These are phyloP conservation scores for Chymomyza costata DNA, from an alignment of 1,140 invertebrate species.

Conservation along the genomic window DNA sequence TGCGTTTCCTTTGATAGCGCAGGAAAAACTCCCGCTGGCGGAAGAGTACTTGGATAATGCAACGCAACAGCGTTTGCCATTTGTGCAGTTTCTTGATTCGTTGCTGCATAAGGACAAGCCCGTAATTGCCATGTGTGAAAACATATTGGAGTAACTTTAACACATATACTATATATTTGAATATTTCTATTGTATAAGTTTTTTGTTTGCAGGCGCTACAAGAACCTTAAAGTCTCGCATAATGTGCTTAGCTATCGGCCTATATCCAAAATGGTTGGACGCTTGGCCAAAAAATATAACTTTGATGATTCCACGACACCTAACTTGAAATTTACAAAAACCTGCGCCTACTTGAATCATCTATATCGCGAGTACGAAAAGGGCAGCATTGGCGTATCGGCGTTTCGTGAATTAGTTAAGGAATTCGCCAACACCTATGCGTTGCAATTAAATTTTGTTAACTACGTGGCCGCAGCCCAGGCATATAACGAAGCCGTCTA, in stretches of 20 bases:
- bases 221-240: constrained; percentile 59
- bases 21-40: constrained; percentile 81
- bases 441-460: constrained; percentile 78
- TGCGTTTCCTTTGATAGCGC: constrained; percentile 82
- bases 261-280: constrained; percentile 78
- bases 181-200: not conserved
- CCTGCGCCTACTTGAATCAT: constrained; percentile 80
- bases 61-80: constrained; percentile 77
- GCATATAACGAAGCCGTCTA: constrained; percentile 77
- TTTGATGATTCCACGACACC: constrained; percentile 78
- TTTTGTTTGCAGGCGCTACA: constrained; percentile 35
- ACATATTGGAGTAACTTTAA: constrained; percentile 63
- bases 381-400: constrained; percentile 77
- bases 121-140: constrained; percentile 72
- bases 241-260: constrained; percentile 77
- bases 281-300: constrained; percentile 79
- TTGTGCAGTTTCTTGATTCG: constrained; percentile 81
- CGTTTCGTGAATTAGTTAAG: constrained; percentile 81
- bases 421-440: constrained; percentile 76
- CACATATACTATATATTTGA: not conserved
- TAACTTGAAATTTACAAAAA: constrained; percentile 79
- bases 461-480: constrained; percentile 58
- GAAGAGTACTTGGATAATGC: constrained; percentile 80
- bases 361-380: constrained; percentile 80
- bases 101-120: constrained; percentile 76